Base-by-base conservation (phyloP, 2,797 vertebrate genomes). In the Erethizon dorsatum region DNA sequence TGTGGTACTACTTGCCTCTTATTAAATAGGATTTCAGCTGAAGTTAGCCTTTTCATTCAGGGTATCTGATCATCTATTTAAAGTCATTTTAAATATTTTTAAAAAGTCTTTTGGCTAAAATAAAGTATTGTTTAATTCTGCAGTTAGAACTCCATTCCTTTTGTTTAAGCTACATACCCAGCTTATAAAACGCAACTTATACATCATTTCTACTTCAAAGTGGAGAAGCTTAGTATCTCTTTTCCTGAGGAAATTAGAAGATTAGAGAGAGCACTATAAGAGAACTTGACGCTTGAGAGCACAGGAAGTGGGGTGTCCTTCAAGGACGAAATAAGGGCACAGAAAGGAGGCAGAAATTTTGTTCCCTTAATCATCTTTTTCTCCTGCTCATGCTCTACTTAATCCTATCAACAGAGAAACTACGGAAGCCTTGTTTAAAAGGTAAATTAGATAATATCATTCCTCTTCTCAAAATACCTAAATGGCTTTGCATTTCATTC, bases 191-290 rank as follows among this genome's bases (percentile, higher is more conserved):
- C 7, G 41, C 41, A 18, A 0, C 31, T 78, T 77, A 71, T 54
- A 52, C 63, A 83, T 90, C 11, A 75, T 67, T 94, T 75, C 84
- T 1, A 57, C 20, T 67, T 59, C 86, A 50, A 85, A 80, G 63
- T 80, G n/a, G 8, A 47, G 56, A 18, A 54, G 22, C 73, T 90
- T 73, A 80, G 78, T 86, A 41, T 59, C 17, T 82, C 57, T 95
- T 93, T 94, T 92, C 80, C 75, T 90, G 47, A 78, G 61, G 41
- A 94, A 92, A 92, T 77, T 77, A 85, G n/a, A 57, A 94, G 15
- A 75, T 84, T 61, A 52, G 22, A 84, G 83, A 73, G 54, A 93
- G 24, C 2, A 79, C n/a, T 63, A 24, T 83, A n/a, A 95, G 20
- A 86, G 37, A 67, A 91, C n/a, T 67, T 75, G 59, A 52, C 54